These are phyloP conservation scores for Pecten maximus DNA, from an alignment of 2,888 invertebrate genomes.

Conservation along the genomic window DNA sequence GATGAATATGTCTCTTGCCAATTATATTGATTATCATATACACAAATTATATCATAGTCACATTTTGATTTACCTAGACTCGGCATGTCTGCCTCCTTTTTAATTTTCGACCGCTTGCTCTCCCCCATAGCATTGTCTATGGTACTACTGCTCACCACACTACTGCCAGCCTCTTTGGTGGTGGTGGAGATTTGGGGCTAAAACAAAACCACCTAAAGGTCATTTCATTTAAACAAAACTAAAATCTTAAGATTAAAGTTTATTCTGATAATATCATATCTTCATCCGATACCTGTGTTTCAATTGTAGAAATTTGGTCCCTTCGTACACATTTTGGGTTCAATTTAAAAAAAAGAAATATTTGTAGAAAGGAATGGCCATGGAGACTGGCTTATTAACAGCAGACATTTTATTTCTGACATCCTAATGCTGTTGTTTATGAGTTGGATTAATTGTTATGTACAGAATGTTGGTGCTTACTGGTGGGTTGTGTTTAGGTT, in stretches of 20 bases:
- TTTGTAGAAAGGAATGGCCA: too few species aligned
- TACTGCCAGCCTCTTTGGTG: constrained; percentile 75
- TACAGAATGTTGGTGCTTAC: constrained; percentile 43
- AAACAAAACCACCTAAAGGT: constrained; percentile 36
- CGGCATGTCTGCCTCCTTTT: constrained; percentile 71
- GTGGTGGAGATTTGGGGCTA: constrained; percentile 74
- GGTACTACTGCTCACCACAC: constrained; percentile 84
- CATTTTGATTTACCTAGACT: constrained; percentile 48
- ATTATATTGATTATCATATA: too few species aligned
- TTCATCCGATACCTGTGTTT: not conserved
- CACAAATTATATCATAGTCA: too few species aligned
- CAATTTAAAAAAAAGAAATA: too few species aligned
- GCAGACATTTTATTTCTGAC: not conserved
- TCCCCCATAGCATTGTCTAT: constrained; percentile 66
- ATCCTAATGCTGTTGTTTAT: not conserved
- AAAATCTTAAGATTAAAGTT: not conserved
- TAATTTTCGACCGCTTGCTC: constrained; percentile 75
- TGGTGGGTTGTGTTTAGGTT: constrained; percentile 63
- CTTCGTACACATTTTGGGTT: too few species aligned
- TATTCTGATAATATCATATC: not conserved
- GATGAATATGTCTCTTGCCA: too few species aligned
- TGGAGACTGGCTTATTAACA: not conserved
- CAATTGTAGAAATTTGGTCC: not conserved
- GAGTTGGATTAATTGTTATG: not conserved
- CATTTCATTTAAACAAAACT: not conserved